These are phyloP conservation scores for Plectrocnemia conspersa DNA, from an alignment of 1,140 invertebrate species.

Conservation along the genomic window DNA sequence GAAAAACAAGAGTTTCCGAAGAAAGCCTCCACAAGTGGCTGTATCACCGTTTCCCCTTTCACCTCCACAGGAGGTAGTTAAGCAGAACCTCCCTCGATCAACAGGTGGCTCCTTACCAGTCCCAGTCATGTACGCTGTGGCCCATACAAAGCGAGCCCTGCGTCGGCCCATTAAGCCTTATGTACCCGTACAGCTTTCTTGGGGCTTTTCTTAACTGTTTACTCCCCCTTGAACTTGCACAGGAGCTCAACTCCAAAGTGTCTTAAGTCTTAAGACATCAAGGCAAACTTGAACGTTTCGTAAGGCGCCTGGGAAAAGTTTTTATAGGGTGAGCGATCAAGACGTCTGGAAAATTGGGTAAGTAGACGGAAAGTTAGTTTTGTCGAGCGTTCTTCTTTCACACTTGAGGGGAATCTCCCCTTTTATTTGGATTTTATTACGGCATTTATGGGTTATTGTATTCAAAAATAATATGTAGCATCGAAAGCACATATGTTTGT, in stretches of 20 bases:
- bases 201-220: conserved; percentile 5
- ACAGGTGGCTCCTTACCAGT: conserved; percentile 26
- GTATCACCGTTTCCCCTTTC: conserved; percentile 10
- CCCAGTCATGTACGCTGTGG: conserved; percentile 1
- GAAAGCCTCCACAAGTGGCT: conserved; percentile 27
- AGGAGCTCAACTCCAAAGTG: not conserved
- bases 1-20: conserved; percentile 31
- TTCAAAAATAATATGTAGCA: not conserved
- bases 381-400: conserved; percentile 10
- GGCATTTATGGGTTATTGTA: not conserved
- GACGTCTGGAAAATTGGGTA: conserved; percentile 32
- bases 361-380: conserved; percentile 22
- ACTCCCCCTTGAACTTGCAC: not conserved
- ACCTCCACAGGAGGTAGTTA: conserved; percentile 26
- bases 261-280: not conserved
- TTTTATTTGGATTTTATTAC: not conserved
- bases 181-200: conserved; percentile 10
- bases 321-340: conserved; percentile 24
- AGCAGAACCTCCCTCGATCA: conserved; percentile 6
- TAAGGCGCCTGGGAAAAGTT: not conserved
- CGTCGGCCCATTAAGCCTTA: not conserved
- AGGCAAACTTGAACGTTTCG: not conserved
- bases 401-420: no score
- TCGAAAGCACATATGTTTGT: not conserved
- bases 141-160: conserved; percentile 9